These are phyloP conservation scores for Neuroterus valhalla DNA, from an alignment of 1,140 invertebrate species.

Conservation along the genomic window DNA sequence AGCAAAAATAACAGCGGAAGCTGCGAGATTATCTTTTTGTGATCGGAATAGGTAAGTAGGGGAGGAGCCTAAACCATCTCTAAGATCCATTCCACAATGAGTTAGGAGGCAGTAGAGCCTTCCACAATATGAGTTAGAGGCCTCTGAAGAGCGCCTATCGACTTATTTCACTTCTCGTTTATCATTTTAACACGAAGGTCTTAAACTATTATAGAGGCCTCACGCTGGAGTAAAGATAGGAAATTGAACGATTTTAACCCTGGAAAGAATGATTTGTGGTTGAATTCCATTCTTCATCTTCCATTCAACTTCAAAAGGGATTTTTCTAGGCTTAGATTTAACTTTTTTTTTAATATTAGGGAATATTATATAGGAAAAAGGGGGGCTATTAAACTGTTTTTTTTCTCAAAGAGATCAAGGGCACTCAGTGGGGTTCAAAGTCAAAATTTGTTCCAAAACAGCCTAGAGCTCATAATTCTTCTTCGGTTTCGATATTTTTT, in stretches of 20 bases:
- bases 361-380: too few relatives aligned
- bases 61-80: not conserved
- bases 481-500: too few relatives aligned
- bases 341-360: too few relatives aligned
- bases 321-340: too few relatives aligned
- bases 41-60: constrained; percentile 7
- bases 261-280: not conserved
- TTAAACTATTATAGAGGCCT: constrained; percentile 8
- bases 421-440: too few relatives aligned
- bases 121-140: constrained; percentile 19
- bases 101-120: not conserved
- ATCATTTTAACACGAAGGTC: constrained; percentile 15
- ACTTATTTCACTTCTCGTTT: constrained; percentile 24
- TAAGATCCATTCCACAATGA: constrained; percentile 23
- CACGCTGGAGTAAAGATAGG: not conserved
- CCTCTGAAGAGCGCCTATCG: not conserved
- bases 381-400: too few relatives aligned
- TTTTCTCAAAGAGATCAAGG: too few relatives aligned
- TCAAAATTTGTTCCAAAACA: too few relatives aligned
- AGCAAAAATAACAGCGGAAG: constrained; percentile 19
- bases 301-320: too few relatives aligned
- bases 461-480: too few relatives aligned
- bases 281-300: not conserved
- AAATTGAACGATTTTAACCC: not conserved
- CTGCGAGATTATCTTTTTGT: constrained; percentile 21